Evolutionary conservation across 2,113 vertebrate species (phyloP).

Genomic region (Grallaria varia): DNA sequence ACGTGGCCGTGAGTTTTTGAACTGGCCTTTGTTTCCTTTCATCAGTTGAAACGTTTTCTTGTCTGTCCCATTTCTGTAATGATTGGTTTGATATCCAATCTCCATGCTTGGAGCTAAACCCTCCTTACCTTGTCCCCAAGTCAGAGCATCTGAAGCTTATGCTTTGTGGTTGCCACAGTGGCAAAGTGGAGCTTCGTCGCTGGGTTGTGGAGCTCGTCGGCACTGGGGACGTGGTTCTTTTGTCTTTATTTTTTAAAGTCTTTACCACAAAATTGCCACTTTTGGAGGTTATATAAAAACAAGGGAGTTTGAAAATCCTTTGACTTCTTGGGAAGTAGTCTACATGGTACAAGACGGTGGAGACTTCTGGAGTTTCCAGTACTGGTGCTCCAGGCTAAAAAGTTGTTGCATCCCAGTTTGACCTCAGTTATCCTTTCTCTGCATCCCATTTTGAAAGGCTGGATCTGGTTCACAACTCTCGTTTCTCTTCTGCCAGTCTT

Average conservation of each 20-base stretch:
- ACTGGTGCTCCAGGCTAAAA: neutral
- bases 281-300: slow-evolving; percentile 20
- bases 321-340: neutral
- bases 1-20: neutral
- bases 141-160: neutral
- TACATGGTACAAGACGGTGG: slow-evolving; percentile 11
- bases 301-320: neutral
- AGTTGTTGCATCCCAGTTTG: neutral
- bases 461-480: neutral
- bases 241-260: neutral
- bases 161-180: slow-evolving; percentile 59
- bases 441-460: neutral
- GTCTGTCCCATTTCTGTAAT: neutral
- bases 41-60: neutral
- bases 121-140: neutral
- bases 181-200: neutral
- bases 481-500: neutral
- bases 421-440: neutral
- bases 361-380: neutral
- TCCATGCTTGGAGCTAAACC: neutral
- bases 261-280: slow-evolving; percentile 52
- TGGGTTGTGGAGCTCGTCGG: neutral
- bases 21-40: neutral
- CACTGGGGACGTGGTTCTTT: neutral
- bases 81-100: neutral